Percentiles rank a stretch among this genome's conserved stretches.
Evolutionary conservation across 2,888 invertebrate species (phyloP).

Genomic region (Lithosia quadra): DNA sequence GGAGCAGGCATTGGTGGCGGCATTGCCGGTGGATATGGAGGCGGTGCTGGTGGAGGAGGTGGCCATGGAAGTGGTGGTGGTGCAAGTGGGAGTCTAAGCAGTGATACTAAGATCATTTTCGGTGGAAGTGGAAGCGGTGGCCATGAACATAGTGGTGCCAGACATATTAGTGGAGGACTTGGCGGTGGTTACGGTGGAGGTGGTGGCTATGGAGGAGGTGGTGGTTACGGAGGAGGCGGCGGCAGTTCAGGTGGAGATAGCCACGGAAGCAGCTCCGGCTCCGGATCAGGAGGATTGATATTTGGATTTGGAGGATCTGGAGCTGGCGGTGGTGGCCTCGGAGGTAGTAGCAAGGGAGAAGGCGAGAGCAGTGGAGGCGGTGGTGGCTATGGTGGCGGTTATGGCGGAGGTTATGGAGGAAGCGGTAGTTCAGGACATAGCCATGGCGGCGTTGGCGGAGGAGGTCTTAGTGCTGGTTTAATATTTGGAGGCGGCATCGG

Average conservation of each 20-base stretch:
- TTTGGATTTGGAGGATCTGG: constrained; percentile 13
- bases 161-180: constrained; percentile 37
- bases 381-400: constrained; percentile 37
- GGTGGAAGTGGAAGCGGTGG: neutral
- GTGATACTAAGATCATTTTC: neutral
- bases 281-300: constrained; percentile 29
- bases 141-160: constrained; percentile 40
- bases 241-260: constrained; percentile 26
- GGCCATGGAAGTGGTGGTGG: constrained; percentile 25
- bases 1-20: constrained; percentile 19
- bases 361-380: constrained; percentile 57
- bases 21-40: constrained; percentile 49
- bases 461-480: constrained; percentile 26
- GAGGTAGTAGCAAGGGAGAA: constrained; percentile 44
- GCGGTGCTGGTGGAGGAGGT: constrained; percentile 28
- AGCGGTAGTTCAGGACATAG: constrained; percentile 34
- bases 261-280: constrained; percentile 11
- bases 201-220: constrained; percentile 20
- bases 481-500: constrained; percentile 26
- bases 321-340: constrained; percentile 40
- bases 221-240: constrained; percentile 30
- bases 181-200: constrained; percentile 26
- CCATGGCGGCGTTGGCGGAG: constrained; percentile 25
- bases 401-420: constrained; percentile 32
- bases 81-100: constrained; percentile 42